These are phyloP conservation scores for Erpobdella octoculata DNA, from an alignment of 2,888 invertebrate species.

Conservation along the genomic window DNA sequence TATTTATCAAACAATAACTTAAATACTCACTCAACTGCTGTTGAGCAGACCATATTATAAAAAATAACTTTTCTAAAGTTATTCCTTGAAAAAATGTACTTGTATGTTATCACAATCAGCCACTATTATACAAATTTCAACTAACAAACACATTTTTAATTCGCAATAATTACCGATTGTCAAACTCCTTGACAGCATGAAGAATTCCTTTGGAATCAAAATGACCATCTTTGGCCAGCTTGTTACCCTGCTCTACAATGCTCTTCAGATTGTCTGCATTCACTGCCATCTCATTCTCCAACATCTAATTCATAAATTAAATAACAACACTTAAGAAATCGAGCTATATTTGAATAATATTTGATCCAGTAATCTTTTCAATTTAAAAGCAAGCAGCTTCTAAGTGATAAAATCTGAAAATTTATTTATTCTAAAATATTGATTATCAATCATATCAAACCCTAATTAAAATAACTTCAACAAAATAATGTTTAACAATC, in stretches of 20 bases:
- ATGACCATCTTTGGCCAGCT: constrained; percentile 86
- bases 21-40: too few species aligned
- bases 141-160: background rate
- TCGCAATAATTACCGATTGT: constrained; percentile 54
- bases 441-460: too few species aligned
- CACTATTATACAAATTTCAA: background rate
- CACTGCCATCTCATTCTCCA: constrained; percentile 77
- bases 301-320: constrained; percentile 51
- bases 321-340: background rate
- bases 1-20: too few species aligned
- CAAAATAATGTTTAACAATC: too few species aligned
- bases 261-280: constrained; percentile 74
- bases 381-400: background rate
- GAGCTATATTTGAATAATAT: background rate
- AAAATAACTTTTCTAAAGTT: too few species aligned
- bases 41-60: too few species aligned
- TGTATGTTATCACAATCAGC: background rate
- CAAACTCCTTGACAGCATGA: constrained; percentile 67
- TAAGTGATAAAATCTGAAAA: background rate
- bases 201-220: constrained; percentile 83
- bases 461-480: too few species aligned
- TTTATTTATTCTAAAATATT: background rate
- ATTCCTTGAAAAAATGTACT: too few species aligned
- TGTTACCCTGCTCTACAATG: constrained; percentile 68
- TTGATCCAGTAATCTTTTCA: background rate